Conservation (phyloP, 2,113 vertebrate genomes). For the Myrmophylax atrothorax region DNA sequence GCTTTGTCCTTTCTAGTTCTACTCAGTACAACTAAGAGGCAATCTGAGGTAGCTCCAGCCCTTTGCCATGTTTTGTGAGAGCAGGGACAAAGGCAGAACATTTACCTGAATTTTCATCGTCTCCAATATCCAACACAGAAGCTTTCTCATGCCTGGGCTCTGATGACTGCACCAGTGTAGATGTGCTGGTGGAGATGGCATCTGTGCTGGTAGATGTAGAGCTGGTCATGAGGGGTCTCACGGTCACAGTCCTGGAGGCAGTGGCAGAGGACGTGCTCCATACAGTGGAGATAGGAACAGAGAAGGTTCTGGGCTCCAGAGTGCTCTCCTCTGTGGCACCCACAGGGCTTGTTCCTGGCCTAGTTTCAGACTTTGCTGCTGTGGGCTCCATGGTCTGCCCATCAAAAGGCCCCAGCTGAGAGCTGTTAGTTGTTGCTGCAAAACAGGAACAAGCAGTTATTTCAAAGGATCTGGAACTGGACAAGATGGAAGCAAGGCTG, state of each 20-base stretch:
- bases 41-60: background rate
- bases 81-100: background rate
- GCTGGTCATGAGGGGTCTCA: background rate
- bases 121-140: slow-evolving; percentile 49
- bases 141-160: slow-evolving; percentile 16
- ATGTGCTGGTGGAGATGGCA: background rate
- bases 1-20: background rate
- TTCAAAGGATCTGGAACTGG: background rate
- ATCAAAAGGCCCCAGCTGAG: background rate
- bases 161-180: background rate
- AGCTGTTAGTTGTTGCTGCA: slow-evolving; percentile 31
- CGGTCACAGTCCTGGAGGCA: background rate
- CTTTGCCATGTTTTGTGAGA: background rate
- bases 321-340: background rate
- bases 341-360: background rate
- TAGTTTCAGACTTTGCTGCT: background rate
- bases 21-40: background rate
- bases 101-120: slow-evolving; percentile 62
- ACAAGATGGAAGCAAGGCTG: background rate
- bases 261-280: background rate
- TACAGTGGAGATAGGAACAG: background rate
- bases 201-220: background rate
- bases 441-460: background rate
- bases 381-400: background rate
- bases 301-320: background rate